A percentile compares a stretch with the other conserved stretches of the same genome.
These are phyloP conservation scores for Hyposmocoma kahamanoa DNA, from an alignment of 1,140 invertebrate genomes.

Conservation along the genomic window DNA sequence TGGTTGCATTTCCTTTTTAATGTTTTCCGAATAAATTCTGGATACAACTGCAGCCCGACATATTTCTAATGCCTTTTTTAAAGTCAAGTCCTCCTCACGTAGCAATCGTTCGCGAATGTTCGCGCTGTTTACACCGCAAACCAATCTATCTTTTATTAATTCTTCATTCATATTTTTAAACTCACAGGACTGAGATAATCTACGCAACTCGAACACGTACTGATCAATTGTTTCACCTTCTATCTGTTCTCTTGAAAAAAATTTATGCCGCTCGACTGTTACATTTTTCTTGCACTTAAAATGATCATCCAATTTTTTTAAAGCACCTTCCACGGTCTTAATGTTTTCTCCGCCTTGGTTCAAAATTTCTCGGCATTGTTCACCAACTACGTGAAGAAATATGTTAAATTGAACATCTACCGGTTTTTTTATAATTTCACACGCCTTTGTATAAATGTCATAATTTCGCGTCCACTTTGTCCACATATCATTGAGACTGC, in stretches of 20 bases:
- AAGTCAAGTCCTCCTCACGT: neutral
- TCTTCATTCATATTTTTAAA: neutral
- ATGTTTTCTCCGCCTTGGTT: neutral
- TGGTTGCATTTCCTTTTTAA: neutral
- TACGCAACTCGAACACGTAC: constrained; percentile 1
- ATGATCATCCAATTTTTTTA: neutral
- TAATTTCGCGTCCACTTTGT: neutral
- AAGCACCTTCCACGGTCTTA: neutral
- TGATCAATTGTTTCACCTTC: constrained; percentile 2
- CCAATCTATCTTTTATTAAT: constrained; percentile 2
- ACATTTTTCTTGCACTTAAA: neutral
- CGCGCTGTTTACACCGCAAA: neutral
- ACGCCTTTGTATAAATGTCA: neutral
- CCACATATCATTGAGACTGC: neutral
- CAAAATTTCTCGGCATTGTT: neutral
- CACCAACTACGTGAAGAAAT: neutral
- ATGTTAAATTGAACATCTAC: neutral
- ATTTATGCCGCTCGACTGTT: neutral
- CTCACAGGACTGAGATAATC: neutral
- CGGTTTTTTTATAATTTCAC: neutral
- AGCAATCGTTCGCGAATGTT: neutral
- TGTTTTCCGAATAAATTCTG: neutral
- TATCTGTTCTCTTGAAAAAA: neutral
- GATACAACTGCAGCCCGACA: neutral
- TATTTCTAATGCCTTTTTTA: neutral